These are phyloP conservation scores for Pandemis cinnamomeana DNA, from an alignment of 2,888 invertebrate species.

Conservation along the genomic window DNA sequence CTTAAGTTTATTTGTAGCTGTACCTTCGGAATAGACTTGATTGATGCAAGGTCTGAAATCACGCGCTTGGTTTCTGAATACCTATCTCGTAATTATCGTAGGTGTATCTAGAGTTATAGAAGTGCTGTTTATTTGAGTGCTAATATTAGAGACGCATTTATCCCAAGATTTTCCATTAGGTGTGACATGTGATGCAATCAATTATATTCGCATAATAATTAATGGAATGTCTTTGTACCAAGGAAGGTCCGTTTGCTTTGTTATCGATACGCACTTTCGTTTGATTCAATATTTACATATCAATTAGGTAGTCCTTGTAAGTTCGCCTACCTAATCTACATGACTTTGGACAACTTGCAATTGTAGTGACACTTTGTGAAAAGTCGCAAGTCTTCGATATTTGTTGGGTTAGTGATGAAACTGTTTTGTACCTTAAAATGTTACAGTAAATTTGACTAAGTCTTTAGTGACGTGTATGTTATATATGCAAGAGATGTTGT, in stretches of 20 bases:
- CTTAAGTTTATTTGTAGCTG: constrained; percentile 12
- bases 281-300: constrained; percentile 34
- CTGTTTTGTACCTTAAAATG: too few species aligned
- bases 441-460: too few species aligned
- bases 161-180: not conserved
- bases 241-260: constrained; percentile 5
- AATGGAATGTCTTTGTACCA: constrained; percentile 25
- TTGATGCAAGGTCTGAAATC: constrained; percentile 18
- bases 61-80: constrained; percentile 1
- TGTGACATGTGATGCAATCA: constrained; percentile 3
- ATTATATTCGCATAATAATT: constrained; percentile 19
- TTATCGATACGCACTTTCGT: constrained; percentile 34
- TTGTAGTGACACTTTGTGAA: not conserved
- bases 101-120: not conserved
- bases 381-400: constrained; percentile 7
- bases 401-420: not conserved
- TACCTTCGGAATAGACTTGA: constrained; percentile 18
- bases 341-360: not conserved
- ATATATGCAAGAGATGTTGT: too few species aligned
- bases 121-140: too few species aligned
- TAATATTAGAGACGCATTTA: too few species aligned
- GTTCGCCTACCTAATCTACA: not conserved
- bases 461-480: too few species aligned
- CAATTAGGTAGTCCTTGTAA: constrained; percentile 26
- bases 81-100: not conserved